These are phyloP conservation scores for Fratercula arctica DNA, from an alignment of 2,797 vertebrate species.

Conservation along the genomic window DNA sequence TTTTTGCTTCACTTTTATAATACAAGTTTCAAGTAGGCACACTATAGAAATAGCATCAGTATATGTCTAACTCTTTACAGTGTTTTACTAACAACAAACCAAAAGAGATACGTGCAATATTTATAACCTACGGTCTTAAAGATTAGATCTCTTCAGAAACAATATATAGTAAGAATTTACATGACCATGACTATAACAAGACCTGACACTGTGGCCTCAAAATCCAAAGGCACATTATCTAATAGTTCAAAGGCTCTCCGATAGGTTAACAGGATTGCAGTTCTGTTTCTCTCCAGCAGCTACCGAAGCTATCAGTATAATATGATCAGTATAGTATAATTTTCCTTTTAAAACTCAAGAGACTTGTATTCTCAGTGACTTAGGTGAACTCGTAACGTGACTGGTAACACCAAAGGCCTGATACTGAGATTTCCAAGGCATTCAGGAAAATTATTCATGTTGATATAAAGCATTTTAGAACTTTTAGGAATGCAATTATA, in stretches of 20 bases:
- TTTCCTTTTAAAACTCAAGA: neutral
- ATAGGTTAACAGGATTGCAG: neutral
- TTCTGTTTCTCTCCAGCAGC: neutral
- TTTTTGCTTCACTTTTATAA: neutral
- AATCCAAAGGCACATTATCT: neutral
- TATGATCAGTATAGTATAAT: neutral
- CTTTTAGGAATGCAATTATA: neutral
- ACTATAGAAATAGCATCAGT: neutral
- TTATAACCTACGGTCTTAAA: neutral
- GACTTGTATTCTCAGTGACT: neutral
- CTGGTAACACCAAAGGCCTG: neutral
- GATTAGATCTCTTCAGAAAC: neutral
- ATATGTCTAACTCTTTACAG: neutral
- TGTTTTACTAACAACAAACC: neutral
- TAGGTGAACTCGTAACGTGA: neutral
- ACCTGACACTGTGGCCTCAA: neutral
- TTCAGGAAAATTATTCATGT: neutral
- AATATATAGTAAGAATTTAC: neutral
- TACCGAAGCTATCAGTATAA: neutral
- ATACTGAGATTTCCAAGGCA: neutral
- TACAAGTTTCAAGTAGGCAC: neutral
- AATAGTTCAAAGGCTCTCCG: neutral
- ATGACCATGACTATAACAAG: neutral
- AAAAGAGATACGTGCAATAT: neutral
- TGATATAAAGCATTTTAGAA: neutral